Evolutionary conservation across 2,797 vertebrate species (phyloP), one percentile per base, ranked within the genome.

Genomic region (Rhinella marina): DNA sequence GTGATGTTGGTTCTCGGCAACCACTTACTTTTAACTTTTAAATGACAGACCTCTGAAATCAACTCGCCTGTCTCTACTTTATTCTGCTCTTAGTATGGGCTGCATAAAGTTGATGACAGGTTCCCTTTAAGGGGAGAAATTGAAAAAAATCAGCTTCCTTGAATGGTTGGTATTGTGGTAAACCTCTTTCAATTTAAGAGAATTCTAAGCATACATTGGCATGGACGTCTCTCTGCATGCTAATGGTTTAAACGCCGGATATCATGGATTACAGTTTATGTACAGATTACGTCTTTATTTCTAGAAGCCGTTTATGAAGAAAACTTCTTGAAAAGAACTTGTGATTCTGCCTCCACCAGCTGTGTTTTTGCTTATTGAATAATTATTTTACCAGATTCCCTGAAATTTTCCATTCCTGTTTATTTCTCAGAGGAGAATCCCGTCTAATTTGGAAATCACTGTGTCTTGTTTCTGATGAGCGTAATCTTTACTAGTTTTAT

Each of bases 351-450:
- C 11, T 76, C 73, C 48, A 19, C 29, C 82, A 84, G 82, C 82
- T 84, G 82, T 84, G 82, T 61, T 76, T 84, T 54, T 32, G 73
- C 82, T 84, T 76, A 84, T 73, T 59, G 12, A 81, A 75, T 76
- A 76, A 84, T 85, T 85, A 27, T 76, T 77, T 62, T 85, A 61
- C 52, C 83, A 85, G 83, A 59, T 84, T 73, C 29, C 27, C 82
- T 72, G 68, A 73, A 73, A 72, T 57, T 84, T 73, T 76, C 83
- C 72, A 27, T 64, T 76, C 41, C 70, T 85, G 72, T 76, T 61
- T 7, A 76, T 85, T 61, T 64, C 57, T 62, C 56, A 52, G 83
- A 41, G 56, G 83, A 85, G 32, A 62, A 64, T 72, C 72, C 32
- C 11, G 41, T 76, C 57, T 76, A 75, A 64, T 85, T 73, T 72